Evolutionary conservation across 92 coral and sea anemone genomes (phyloP).

Genomic region (Porites rus): DNA sequence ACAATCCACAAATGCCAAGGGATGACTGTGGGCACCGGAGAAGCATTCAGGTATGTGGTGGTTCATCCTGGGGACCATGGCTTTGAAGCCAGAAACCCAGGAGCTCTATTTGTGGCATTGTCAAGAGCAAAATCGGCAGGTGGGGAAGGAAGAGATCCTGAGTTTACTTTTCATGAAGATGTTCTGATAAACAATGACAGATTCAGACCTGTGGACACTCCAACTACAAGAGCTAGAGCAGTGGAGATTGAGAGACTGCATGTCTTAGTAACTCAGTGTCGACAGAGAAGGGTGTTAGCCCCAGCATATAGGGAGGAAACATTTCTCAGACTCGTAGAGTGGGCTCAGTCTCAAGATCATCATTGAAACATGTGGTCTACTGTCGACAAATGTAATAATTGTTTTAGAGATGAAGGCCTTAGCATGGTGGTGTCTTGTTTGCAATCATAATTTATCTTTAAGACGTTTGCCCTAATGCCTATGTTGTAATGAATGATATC

Average conservation of each 20-base stretch:
- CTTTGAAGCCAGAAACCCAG: conserved; percentile 55
- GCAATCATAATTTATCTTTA: no score
- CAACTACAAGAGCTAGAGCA: conserved; percentile 41
- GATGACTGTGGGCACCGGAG: conserved; percentile 53
- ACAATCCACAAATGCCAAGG: not conserved
- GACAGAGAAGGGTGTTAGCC: conserved; percentile 10
- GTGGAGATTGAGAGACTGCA: not conserved
- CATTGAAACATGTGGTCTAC: no score
- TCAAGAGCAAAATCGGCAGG: conserved; percentile 61
- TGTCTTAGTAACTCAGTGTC: not conserved
- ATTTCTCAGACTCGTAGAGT: conserved; percentile 41
- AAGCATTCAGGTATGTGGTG: conserved; percentile 24
- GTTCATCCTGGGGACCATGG: conserved; percentile 41
- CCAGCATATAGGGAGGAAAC: conserved; percentile 38
- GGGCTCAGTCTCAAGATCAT: conserved; percentile 27
- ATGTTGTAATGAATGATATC: no score
- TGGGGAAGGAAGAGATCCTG: conserved; percentile 32
- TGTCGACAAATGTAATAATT: no score
- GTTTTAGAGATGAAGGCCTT: no score
- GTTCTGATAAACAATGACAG: not conserved
- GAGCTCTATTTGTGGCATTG: conserved; percentile 47
- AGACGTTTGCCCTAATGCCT: no score
- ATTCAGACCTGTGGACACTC: conserved; percentile 44
- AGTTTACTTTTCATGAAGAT: conserved; percentile 29
- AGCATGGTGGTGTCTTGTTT: no score